Percentiles rank a stretch among this genome's conserved stretches.
These are phyloP conservation scores for Heteractis magnifica DNA, from an alignment of 92 coral and sea anemone genomes.

Conservation along the genomic window DNA sequence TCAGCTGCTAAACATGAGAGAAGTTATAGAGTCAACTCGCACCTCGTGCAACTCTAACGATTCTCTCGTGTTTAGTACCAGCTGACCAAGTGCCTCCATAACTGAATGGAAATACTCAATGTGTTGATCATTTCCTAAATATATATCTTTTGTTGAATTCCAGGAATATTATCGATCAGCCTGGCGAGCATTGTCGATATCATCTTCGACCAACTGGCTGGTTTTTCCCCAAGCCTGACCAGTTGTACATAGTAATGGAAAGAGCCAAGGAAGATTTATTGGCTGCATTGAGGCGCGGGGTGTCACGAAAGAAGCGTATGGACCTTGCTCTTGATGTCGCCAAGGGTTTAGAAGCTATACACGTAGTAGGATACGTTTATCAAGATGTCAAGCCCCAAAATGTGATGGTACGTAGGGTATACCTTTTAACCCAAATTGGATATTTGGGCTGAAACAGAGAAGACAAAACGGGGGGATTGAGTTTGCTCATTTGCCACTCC, in stretches of 20 bases:
- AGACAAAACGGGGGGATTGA: too few species aligned
- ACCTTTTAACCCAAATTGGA: background rate
- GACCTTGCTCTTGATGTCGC: constrained; percentile 49
- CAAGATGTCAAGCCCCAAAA: constrained; percentile 55
- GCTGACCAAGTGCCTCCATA: too few species aligned
- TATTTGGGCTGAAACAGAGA: too few species aligned
- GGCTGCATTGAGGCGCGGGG: constrained; percentile 32
- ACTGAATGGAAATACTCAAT: too few species aligned
- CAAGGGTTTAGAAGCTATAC: constrained; percentile 41
- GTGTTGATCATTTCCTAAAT: background rate
- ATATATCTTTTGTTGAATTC: background rate
- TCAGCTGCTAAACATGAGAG: too few species aligned
- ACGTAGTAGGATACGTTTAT: constrained; percentile 28
- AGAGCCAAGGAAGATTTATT: constrained; percentile 37
- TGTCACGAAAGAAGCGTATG: constrained; percentile 31
- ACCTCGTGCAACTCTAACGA: too few species aligned
- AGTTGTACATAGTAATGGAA: constrained; percentile 55
- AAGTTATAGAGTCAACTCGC: too few species aligned
- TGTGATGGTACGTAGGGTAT: constrained; percentile 45
- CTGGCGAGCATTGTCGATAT: constrained; percentile 27
- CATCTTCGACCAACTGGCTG: constrained; percentile 49
- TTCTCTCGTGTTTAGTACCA: too few species aligned
- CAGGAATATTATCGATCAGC: constrained; percentile 40
- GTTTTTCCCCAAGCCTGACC: constrained; percentile 38
- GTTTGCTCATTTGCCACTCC: too few species aligned